Base-by-base conservation (phyloP, 2,113 vertebrate species). In the Sebastes schlegelii region DNA sequence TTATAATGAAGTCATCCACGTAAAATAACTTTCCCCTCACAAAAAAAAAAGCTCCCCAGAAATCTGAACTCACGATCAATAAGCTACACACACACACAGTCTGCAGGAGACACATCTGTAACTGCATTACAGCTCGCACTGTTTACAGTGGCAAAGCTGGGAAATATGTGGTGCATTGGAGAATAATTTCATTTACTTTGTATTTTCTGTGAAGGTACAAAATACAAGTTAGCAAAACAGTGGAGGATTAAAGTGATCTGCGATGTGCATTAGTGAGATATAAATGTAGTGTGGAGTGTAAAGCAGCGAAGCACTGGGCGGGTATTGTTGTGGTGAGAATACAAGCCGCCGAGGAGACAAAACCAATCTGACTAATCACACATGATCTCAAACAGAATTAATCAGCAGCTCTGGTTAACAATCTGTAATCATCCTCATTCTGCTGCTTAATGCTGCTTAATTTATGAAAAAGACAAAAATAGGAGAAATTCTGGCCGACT, bases 351-450 rank as follows among this genome's bases (percentile, higher is more conserved):
- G 71, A 86, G 71, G 84, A 88, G 87, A 89, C 84, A 77, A 82
- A 90, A 89, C 77, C 82, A 85, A 87, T 88, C 87, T 68, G 80
- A 89, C 84, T 87, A 91, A 89, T 91, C 88, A 78, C 80, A 90
- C 79, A 88, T 82, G 81, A 89, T 90, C 88, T 90, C 86, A 86
- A 85, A 88, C 85, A 82, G 85, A 91, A 92, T 91, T 90, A 86
- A 91, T 90, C 86, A 91, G 85, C 90, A 80, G 87, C 88, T 83
- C 73, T 63, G 79, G 62, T 80, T 84, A 86, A 87, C 83, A 82
- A 83, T 88, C 85, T 67, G 79, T 85, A 86, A 89, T 90, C 87
- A 84, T 76, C 78, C 77, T 72, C 84, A 70, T 57, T 85, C 82
- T 65, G 82, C 23, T 9, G 58, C 82, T 66, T 84, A 79, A 86